These are phyloP conservation scores for Etheostoma nigrum DNA, from an alignment of 2,797 vertebrate species.

Conservation along the genomic window DNA sequence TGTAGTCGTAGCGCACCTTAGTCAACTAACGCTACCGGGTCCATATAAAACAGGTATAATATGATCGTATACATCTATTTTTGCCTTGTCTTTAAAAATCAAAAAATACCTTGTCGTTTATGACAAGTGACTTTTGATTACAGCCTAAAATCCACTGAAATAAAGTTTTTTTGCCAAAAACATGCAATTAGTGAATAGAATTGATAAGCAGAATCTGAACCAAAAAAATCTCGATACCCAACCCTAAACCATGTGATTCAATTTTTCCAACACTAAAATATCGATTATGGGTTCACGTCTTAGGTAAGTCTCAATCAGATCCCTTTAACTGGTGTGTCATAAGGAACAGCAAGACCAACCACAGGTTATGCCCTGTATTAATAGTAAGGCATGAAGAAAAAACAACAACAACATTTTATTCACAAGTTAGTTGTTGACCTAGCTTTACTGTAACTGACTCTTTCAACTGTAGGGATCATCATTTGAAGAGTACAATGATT, in stretches of 20 bases:
- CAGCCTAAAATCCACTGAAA: not conserved
- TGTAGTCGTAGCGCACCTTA: not conserved
- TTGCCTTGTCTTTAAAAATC: too few species aligned
- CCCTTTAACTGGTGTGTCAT: slow-evolving; percentile 89
- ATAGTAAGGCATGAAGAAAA: slow-evolving; percentile 53
- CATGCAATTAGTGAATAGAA: slow-evolving; percentile 7
- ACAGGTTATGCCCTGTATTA: slow-evolving; percentile 80
- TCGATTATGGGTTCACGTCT: slow-evolving; percentile 32
- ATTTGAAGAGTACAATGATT: slow-evolving; percentile 73
- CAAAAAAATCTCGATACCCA: slow-evolving; percentile 49
- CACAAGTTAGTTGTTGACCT: slow-evolving; percentile 86
- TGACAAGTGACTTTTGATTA: not conserved
- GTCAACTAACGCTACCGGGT: not conserved
- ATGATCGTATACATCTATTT: not conserved
- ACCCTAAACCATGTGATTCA: slow-evolving; percentile 39
- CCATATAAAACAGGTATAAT: not conserved
- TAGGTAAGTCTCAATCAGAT: slow-evolving; percentile 27
- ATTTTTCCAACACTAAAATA: slow-evolving; percentile 30
- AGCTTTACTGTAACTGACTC: slow-evolving; percentile 81
- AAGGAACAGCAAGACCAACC: slow-evolving; percentile 96
- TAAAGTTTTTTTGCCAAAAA: not conserved
- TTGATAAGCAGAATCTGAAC: slow-evolving; percentile 8
- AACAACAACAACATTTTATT: slow-evolving; percentile 72
- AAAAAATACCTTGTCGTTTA: too few species aligned
- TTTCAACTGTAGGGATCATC: slow-evolving; percentile 98